phyloP scores from a whole-genome alignment of 30 jellyfish, hydroid and myxozoan species.

The Aurelia aurita complex sp. Pacific region DNA sequence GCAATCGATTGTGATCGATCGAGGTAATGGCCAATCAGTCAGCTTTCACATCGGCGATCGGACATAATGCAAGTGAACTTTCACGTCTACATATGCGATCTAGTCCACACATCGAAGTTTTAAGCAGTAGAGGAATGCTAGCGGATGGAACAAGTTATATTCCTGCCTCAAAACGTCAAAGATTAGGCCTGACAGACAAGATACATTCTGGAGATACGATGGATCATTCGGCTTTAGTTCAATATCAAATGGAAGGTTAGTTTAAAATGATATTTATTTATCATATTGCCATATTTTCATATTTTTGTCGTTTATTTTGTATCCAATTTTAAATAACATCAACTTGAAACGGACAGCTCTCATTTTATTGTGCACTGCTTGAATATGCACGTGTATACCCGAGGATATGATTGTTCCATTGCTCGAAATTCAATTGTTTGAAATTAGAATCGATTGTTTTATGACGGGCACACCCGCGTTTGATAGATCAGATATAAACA shows the following conservation, averaged over 20 bases:
- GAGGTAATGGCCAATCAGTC: constrained; percentile 62
- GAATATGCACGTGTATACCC: background rate
- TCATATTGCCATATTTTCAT: too few species aligned
- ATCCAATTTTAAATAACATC: too few species aligned
- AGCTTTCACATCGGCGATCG: constrained; percentile 63
- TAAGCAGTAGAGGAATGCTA: constrained; percentile 65
- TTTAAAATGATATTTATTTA: too few species aligned
- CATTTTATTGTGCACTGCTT: too few species aligned
- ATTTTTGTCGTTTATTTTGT: too few species aligned
- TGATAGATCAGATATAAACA: constrained; percentile 31
- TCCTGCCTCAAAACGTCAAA: constrained; percentile 64
- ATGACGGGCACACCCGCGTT: constrained; percentile 42
- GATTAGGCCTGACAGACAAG: constrained; percentile 57
- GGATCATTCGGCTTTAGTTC: constrained; percentile 56
- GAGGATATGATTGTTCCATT: constrained; percentile 2
- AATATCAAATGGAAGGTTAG: constrained; percentile 61
- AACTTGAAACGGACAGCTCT: too few species aligned
- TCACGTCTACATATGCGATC: constrained; percentile 49
- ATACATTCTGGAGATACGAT: constrained; percentile 40
- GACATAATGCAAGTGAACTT: constrained; percentile 60
- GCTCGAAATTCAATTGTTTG: constrained; percentile 4
- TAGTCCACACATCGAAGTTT: constrained; percentile 56
- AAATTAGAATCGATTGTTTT: constrained; percentile 13
- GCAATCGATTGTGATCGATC: too few species aligned
- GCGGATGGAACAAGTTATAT: constrained; percentile 51